Conservation (phyloP, 2,888 invertebrate species). For the Mythimna impura region DNA sequence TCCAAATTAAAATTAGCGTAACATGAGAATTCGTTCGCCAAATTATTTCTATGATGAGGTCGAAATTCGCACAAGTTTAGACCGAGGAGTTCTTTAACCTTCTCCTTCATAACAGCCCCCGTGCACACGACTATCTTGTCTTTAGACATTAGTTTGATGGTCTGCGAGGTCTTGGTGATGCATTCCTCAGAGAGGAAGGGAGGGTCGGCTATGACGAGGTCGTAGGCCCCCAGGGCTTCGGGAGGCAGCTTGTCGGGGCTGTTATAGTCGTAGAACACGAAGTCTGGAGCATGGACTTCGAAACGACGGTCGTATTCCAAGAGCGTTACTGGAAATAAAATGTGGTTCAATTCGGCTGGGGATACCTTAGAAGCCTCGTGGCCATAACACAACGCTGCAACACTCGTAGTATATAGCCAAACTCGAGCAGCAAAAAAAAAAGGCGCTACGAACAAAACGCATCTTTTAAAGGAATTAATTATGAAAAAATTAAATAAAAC, state of each 20-base stretch:
- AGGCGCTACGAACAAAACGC: too few species aligned
- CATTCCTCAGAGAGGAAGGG: constrained; percentile 98
- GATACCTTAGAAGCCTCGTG: too few species aligned
- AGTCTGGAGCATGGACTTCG: constrained; percentile 94
- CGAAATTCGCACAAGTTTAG: constrained; percentile 93
- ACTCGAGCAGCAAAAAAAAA: too few species aligned
- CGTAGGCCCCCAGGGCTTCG: constrained; percentile 91
- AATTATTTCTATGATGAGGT: constrained; percentile 96
- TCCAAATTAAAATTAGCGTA: constrained; percentile 96
- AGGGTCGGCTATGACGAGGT: constrained; percentile 97
- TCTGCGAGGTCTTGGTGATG: constrained; percentile 94
- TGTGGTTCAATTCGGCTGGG: background rate
- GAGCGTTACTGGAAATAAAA: constrained; percentile 91
- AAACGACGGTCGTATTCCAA: constrained; percentile 97
- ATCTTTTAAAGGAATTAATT: too few species aligned
- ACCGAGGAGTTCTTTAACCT: constrained; percentile 91
- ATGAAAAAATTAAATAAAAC: too few species aligned
- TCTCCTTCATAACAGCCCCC: constrained; percentile 94
- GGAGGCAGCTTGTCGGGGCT: constrained; percentile 92
- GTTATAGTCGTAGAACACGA: constrained; percentile 97
- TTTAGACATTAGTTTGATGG: constrained; percentile 93
- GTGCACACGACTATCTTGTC: constrained; percentile 96
- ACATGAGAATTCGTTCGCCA: constrained; percentile 98
- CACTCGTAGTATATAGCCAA: too few species aligned
- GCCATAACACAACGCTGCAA: too few species aligned